Evolutionary conservation across 2,888 invertebrate genomes (phyloP), one percentile per base, ranked within the genome.

Genomic region (Eupithecia insigniata): DNA sequence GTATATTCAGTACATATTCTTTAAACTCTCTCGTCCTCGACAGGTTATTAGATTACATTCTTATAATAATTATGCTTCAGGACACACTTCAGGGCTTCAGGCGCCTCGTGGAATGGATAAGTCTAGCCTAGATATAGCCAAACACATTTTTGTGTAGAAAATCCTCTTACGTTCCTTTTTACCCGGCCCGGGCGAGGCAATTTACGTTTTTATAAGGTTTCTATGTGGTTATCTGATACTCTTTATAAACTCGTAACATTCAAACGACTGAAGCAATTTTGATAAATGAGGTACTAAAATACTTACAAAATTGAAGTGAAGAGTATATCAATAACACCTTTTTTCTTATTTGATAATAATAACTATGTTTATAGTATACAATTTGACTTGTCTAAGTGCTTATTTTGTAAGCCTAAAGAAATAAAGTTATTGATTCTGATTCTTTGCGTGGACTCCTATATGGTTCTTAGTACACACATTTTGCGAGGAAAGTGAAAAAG

Each of bases 11-110:
- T 28, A 18, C 14, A 51, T 55, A 14, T 55, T 55, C 22, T 26
- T 55, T 3, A 55, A 22, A 22, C 14, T 55, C 22, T 67, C 58
- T 28, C 58, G 26, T 10, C 30, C 18, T 66, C 39, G 39, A 26
- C 36, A 16, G 7, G 64, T 26, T 36, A 65, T 65, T 65, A 26
- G 43, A 46, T 60, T 60, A 60, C 60, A 30, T 30, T 12, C 60
- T 60, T 60, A 28, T 60, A 60, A 18, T 60, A n/a, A 28, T 60
- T 60, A 46, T 60, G 60, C 30, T 60, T 30, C 8, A 60, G 18
- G 60, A 30, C 60, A 46, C 30, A 30, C 30, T 60, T 30, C 8
- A 60, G 18, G 60, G 60, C 60, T 60, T 60, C 30, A 30, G 30
- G 28, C 28, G 58, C 28, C 60, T 18, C 30, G 16, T 30, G 60